Evolutionary conservation across 2,797 vertebrate species (phyloP), one percentile per base, ranked within the genome.

Genomic region (Cyprinella venusta): DNA sequence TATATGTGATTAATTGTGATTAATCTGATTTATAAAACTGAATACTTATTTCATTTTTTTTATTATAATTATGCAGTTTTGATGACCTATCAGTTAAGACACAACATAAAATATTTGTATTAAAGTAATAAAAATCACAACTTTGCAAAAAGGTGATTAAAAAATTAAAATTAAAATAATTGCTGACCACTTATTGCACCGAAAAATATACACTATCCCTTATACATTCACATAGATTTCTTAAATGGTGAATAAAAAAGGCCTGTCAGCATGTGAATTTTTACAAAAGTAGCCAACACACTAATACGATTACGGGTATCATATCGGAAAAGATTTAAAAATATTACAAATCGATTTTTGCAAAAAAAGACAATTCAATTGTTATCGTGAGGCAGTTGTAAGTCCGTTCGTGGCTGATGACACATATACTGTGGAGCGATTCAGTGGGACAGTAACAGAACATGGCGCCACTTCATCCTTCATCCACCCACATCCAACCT

Each of bases 401-500:
- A 81, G 54, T 76, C 30, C 15, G 8, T 76, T 48, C 40, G 42
- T 40, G 13, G 71, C 48, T 77, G 75, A 77, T 64, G 38, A 64
- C 75, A 77, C 75, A 75, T 38, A 56, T 48, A 48, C 13, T 48
- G 45, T 63, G 59, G 50, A 75, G 64, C 45, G 64, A 56, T 76
- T 71, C 85, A 83, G 42, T 61, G 85, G 75, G 85, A 76, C 81
- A 83, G 70, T 79, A 80, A 16, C 33, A 80, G 56, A 80, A 86
- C 63, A 81, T 61, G 70, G 74, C 21, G 75, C 65, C 40, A 61
- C 82, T 83, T 78, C 82, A 83, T 83, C 67, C 75, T 78, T 83
- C 67, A 83, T 77, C 82, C 75, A 76, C 78, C 82, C 82, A 83
- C 75, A 83, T 83, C 75, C 65, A 83, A 78, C 82, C 75, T 78